These are phyloP conservation scores for Zeus faber DNA, from an alignment of 2,113 vertebrate genomes.

Conservation along the genomic window DNA sequence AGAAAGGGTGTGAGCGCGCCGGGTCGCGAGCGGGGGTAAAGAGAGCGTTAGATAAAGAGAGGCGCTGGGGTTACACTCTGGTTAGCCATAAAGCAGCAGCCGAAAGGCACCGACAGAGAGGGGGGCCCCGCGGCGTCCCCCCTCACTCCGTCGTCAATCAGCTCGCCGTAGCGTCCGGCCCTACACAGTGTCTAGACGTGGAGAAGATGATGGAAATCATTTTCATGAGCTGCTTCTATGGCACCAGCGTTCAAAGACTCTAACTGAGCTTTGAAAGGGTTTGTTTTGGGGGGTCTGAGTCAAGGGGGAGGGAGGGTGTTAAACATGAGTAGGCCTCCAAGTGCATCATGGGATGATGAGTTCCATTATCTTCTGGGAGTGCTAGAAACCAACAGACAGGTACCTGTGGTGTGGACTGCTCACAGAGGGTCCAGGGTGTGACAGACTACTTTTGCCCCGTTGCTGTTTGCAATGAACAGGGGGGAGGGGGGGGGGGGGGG, in stretches of 20 bases:
- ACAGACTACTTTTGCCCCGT: slow-evolving; percentile 98
- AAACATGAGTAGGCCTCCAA: slow-evolving; percentile 20
- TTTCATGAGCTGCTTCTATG: slow-evolving; percentile 63
- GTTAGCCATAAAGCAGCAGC: slow-evolving; percentile 61
- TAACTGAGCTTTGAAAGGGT: not conserved
- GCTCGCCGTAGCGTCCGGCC: slow-evolving; percentile 70
- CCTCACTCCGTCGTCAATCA: slow-evolving; percentile 28
- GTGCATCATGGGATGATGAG: slow-evolving; percentile 66
- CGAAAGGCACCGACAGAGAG: slow-evolving; percentile 42
- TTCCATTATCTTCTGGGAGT: slow-evolving; percentile 92
- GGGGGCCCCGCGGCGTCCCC: slow-evolving; percentile 39
- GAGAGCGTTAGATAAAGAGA: slow-evolving; percentile 51
- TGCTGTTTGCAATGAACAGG: slow-evolving; percentile 99
- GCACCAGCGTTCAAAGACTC: slow-evolving; percentile 7
- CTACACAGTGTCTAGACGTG: slow-evolving; percentile 86
- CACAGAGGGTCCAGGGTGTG: slow-evolving; percentile 97
- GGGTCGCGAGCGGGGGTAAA: slow-evolving; percentile 26
- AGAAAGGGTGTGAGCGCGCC: slow-evolving; percentile 25
- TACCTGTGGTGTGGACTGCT: slow-evolving; percentile 98
- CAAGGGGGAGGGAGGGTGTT: not conserved
- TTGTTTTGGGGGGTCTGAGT: slow-evolving; percentile 5
- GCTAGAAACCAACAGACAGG: slow-evolving; percentile 98
- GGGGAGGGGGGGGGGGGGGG: slow-evolving; percentile 72
- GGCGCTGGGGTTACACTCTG: slow-evolving; percentile 29
- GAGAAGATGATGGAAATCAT: slow-evolving; percentile 93